Conservation (phyloP, 2,797 vertebrate species). For the Capromys pilorides region DNA sequence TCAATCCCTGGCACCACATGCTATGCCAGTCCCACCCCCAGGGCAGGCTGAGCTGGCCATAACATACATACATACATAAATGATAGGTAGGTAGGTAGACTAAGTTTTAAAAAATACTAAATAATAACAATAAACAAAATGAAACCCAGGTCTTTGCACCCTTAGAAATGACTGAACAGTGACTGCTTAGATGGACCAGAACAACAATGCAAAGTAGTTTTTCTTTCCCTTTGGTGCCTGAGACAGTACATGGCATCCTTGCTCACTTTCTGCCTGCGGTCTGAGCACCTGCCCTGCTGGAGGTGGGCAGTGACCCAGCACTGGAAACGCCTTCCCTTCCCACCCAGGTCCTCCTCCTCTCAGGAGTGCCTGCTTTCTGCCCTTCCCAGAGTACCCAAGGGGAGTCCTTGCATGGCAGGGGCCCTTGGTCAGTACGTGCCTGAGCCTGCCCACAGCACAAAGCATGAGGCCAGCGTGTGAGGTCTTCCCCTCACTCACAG, state of each 20-base stretch:
- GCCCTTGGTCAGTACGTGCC: neutral
- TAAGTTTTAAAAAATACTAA: neutral
- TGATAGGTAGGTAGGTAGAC: too few relatives aligned
- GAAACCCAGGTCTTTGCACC: neutral
- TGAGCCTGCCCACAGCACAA: neutral
- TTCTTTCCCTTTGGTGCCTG: neutral
- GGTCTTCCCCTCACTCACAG: neutral
- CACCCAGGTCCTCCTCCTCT: neutral
- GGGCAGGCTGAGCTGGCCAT: too few relatives aligned
- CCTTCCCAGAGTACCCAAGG: neutral
- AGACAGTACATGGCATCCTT: neutral
- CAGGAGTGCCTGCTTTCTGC: neutral
- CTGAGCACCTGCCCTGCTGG: neutral
- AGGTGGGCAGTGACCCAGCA: neutral
- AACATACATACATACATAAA: too few relatives aligned
- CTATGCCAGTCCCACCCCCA: too few relatives aligned
- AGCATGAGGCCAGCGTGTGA: neutral
- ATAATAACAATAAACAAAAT: neutral
- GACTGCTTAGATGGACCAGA: neutral
- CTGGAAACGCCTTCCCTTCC: neutral
- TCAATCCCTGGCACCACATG: too few relatives aligned
- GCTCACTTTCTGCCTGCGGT: rapidly evolving
- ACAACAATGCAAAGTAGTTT: neutral
- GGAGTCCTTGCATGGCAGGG: neutral
- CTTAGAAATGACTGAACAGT: neutral